Evolutionary conservation across 2,113 vertebrate genomes (phyloP), one percentile per base, ranked within the genome.

Genomic region (Heterocephalus glaber): DNA sequence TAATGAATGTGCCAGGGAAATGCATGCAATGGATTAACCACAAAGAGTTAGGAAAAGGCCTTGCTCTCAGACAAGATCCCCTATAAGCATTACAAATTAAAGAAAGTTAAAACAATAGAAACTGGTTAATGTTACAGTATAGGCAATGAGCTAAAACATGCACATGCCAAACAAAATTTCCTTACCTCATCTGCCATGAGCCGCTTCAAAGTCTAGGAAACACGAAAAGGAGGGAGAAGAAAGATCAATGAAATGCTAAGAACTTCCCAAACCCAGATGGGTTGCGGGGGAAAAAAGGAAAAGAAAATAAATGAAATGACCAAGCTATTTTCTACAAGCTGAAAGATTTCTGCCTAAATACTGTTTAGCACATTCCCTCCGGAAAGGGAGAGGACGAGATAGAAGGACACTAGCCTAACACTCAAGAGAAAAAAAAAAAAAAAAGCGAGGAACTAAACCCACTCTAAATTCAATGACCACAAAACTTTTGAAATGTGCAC

Each of bases 161-260:
- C 92, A 97, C 94, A 96, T 96, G 90, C 95, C 90, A 65, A 93
- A 96, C 79, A 80, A 89, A 89, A 92, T 93, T 44, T 83, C 94
- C 99, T 98, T 99, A 99, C 99, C 99, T 99, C 99, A 94, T 99
- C 99, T 92, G 99, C 99, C 98, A 99, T 98, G 98, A 99, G 99
- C 97, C 99, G 98, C 98, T 99, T 99, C 98, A 99, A 98, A 96
- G 98, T 99, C 99, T 99, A 98, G 85, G 96, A 97, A 86, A 96
- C 56, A 98, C 92, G 95, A 90, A 98, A 97, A 83, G 70, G 35
- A 90, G n/a, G 41, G 41, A 86, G 47, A 92, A 88, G 91, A 95
- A 90, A 54, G 54, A 89, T 95, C 72, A 96, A 86, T 89, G 88
- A 95, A 95, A 92, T 87, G 66, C 44, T 60, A 94, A 68, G 58